Evolutionary conservation across 2,888 invertebrate genomes (phyloP), one percentile per base, ranked within the genome.

Genomic region (Bugula neritina): DNA sequence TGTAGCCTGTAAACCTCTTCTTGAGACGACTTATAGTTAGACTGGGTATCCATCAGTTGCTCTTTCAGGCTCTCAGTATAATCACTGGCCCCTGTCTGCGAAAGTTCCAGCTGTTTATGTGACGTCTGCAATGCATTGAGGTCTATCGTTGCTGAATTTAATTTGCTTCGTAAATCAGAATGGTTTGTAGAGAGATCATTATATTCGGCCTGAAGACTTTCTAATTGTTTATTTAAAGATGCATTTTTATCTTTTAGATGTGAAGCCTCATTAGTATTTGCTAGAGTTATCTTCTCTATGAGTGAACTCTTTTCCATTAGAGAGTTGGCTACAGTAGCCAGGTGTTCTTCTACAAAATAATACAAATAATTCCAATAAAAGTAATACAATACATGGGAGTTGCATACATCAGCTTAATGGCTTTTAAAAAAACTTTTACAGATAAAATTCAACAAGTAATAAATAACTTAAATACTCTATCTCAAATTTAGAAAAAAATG

Each of bases 291-390:
- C 17, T 27, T 63, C 31, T 63, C 63, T 63, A 63, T 31, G 3
- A 63, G 17, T 31, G 13, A 13, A 34, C 63, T 63, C 63, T 63
- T 63, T 31, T 63, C 63, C 63, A 63, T 63, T 10, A 63, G 63
- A 63, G 63, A 63, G 63, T 63, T 63, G 63, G 63, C 63, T 2
- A 63, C 27, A 13, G 31, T 31, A 2, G 63, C 21, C 31, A 63
- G n/a, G 31, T 27, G 21, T 17, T 63, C 63, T n/a, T 63, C 63
- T 63, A n/a, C 57, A 57, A 57, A 17, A n/a, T n/a, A n/a, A n/a
- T n/a, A n/a, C n/a, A n/a, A n/a, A n/a, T n/a, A n/a, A n/a, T n/a
- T n/a, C n/a, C n/a, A n/a, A n/a, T n/a, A n/a, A n/a, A n/a, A n/a
- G n/a, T n/a, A n/a, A n/a, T n/a, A n/a, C n/a, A n/a, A n/a, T n/a